Evolutionary conservation across 2,113 vertebrate genomes (phyloP).

Genomic region (Hiodon tergisus): DNA sequence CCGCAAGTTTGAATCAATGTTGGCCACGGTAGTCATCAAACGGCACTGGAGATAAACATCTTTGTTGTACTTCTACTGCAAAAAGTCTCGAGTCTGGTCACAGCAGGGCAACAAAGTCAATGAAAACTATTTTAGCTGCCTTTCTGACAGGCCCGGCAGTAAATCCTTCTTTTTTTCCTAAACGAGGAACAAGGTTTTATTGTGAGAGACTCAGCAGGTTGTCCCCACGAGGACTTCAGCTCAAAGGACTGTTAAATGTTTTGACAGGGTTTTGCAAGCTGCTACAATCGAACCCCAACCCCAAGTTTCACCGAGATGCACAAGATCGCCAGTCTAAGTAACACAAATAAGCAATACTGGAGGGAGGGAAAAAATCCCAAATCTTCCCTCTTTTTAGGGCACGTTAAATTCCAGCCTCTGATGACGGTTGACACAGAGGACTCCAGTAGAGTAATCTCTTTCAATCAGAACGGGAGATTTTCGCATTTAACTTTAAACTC

Average conservation of each 20-base stretch:
- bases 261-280: conserved; percentile 27
- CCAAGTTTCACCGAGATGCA: conserved; percentile 31
- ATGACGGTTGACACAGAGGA: conserved; percentile 35
- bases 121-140: neutral
- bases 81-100: neutral
- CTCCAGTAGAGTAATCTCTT: conserved; percentile 39
- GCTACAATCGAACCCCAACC: conserved; percentile 25
- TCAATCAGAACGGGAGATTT: conserved; percentile 62
- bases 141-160: neutral
- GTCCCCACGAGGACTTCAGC: conserved; percentile 26
- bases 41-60: neutral
- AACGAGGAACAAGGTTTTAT: conserved; percentile 33
- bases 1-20: neutral
- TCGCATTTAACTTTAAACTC: conserved; percentile 69
- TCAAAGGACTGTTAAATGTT: conserved; percentile 36
- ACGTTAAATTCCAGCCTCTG: conserved; percentile 1
- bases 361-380: conserved; percentile 26
- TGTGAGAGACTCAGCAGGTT: conserved; percentile 17
- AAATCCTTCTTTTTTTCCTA: neutral
- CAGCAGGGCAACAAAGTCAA: neutral
- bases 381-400: conserved; percentile 26
- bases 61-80: neutral
- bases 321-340: conserved; percentile 43
- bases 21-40: neutral
- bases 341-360: conserved; percentile 34